Evolutionary conservation across 2,113 vertebrate species (phyloP), one percentile per base, ranked within the genome.

Genomic region (Bambusicola thoracicus): DNA sequence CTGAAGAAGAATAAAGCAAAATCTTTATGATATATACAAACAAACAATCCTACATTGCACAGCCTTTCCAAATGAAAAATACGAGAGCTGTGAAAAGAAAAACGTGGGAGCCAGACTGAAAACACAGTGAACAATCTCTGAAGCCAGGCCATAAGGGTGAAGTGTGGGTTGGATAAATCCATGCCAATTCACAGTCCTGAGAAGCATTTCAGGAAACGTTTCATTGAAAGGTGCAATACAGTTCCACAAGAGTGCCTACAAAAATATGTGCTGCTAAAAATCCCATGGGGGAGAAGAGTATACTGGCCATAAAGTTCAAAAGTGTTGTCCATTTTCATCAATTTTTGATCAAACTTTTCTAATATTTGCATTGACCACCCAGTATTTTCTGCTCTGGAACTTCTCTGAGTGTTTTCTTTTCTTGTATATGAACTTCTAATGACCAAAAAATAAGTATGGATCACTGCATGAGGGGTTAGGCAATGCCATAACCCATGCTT

Each of bases 21-120:
- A 72, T 22, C 38, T 85, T 4, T 32, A 78, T 69, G 22, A 41
- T 56, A 56, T 13, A 44, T 6, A 76, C 59, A 82, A 65, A 77
- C 27, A 62, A 92, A 75, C 1, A 4, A 89, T 68, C 11, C 38
- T 32, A 51, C 40, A 46, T 27, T 78, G 61, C 24, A 69, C 6
- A 69, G 25, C 9, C 25, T 72, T 91, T 77, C 32, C 13, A 17
- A 88, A 84, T n/a, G 4, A 80, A 91, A 93, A 85, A 68, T 25
- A 48, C 16, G 15, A 77, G 20, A 24, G 14, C 27, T 38, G 10
- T 44, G 18, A 65, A 85, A 79, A 81, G 48, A 58, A 92, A 86
- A 93, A 77, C 53, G 58, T 36, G 44, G 51, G 10, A 66, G 6
- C 36, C 46, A 41, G 29, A 79, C 65, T 49, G 18, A 69, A 90